These are phyloP conservation scores for Synanthedon formicaeformis DNA, from an alignment of 2,888 invertebrate genomes.

Conservation along the genomic window DNA sequence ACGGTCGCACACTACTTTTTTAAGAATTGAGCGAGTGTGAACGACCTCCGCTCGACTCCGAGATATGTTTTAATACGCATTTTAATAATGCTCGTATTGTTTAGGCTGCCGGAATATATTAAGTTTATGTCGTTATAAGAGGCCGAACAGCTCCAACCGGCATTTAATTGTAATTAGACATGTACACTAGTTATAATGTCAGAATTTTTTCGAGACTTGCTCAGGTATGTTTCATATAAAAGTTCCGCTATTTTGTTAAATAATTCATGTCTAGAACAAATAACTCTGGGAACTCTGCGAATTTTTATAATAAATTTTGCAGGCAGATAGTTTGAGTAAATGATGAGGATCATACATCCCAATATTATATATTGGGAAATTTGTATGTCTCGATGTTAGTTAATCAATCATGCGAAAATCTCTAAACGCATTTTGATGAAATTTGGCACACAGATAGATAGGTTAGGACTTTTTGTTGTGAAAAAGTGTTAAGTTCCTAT, in stretches of 20 bases:
- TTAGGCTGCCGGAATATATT: conserved; percentile 51
- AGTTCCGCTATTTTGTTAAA: background rate
- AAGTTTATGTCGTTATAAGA: conserved; percentile 31
- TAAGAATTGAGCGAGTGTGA: conserved; percentile 43
- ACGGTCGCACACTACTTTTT: conserved; percentile 44
- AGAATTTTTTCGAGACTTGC: conserved; percentile 2
- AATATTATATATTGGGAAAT: no score
- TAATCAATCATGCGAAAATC: no score
- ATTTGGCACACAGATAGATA: no score
- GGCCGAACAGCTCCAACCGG: conserved; percentile 13
- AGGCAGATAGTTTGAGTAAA: no score
- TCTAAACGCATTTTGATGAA: no score
- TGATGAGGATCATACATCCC: no score
- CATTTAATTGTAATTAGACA: conserved; percentile 19
- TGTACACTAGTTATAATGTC: conserved; percentile 7
- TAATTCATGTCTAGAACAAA: background rate
- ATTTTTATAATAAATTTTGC: no score
- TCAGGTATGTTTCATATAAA: background rate
- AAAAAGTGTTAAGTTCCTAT: no score
- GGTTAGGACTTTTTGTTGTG: no score
- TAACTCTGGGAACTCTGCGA: no score
- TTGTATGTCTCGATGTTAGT: no score
- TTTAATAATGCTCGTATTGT: conserved; percentile 61
- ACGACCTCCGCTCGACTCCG: conserved; percentile 50
- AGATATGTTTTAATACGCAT: conserved; percentile 60